Evolutionary conservation across 2,888 invertebrate genomes (phyloP), one percentile per base, ranked within the genome.

Genomic region (Alsophila aescularia): DNA sequence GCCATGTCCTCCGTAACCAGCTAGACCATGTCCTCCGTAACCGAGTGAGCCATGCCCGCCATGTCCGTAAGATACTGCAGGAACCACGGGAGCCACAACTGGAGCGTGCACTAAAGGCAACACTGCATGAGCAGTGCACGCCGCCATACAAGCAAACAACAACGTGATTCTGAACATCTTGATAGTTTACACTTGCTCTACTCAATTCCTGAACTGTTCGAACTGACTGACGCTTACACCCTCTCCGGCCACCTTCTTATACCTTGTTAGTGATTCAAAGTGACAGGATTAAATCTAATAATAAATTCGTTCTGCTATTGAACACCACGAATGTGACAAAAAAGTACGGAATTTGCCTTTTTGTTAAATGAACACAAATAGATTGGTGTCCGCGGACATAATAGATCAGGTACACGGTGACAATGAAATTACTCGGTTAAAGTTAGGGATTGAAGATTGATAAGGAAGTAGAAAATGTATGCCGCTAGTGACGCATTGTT

Each of bases 231-330:
- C 74, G 57, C 49, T 52, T 53, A 53, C 48, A 53, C 55, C 58
- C 64, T 62, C 49, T 44, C 53, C 52, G 55, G 58, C 62, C 67
- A 69, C 72, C 76, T 81, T 83, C 83, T 87, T 88, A 89, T 89
- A 88, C 74, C 70, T 64, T 58, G 57, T 71, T 72, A 69, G 61
- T 78, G 78, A 80, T 73, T 81, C 77, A 80, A 52, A 80, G 83
- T 81, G 84, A 87, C 84, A 77, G 83, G 81, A 76, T 70, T 1
- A 60, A 69, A 68, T 62, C 70, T 74, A 77, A 79, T 74, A 83
- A 84, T 80, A 77, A 73, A 81, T 80, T 83, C 59, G 79, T 69
- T 66, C 32, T 77, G 80, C 73, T 76, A 75, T 81, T 83, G 79
- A 81, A 68, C 73, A 70, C 58, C 65, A 73, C 75, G 73, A 81